Evolutionary conservation across 2,113 vertebrate genomes (phyloP).

Genomic region (Poecile atricapillus): DNA sequence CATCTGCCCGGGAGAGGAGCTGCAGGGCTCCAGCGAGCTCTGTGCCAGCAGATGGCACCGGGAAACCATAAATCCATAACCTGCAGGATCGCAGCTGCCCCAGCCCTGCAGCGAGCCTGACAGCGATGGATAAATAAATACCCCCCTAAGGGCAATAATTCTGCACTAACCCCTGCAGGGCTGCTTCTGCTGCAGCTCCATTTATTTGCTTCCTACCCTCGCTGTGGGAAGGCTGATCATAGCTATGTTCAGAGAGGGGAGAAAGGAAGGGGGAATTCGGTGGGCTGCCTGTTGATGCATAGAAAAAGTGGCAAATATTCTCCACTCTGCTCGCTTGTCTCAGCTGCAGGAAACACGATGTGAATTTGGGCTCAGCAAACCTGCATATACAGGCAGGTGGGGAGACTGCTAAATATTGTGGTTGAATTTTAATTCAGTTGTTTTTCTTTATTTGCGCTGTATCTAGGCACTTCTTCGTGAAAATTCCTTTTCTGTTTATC

Average conservation of each 20-base stretch:
- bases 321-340: not conserved
- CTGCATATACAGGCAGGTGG: not conserved
- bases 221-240: not conserved
- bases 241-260: not conserved
- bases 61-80: not conserved
- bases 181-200: not conserved
- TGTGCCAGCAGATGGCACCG: constrained; percentile 63
- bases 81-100: no score
- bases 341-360: not conserved
- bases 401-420: not conserved
- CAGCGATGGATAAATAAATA: not conserved
- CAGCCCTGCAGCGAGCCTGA: not conserved
- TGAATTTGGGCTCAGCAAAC: not conserved
- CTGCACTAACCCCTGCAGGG: not conserved
- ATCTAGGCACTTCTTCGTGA: not conserved
- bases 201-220: not conserved
- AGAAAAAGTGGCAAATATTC: not conserved
- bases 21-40: not conserved
- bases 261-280: not conserved
- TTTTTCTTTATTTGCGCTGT: not conserved
- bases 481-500: not conserved
- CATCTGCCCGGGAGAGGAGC: not conserved
- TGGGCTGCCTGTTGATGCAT: not conserved
- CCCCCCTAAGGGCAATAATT: not conserved
- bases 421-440: not conserved